Evolutionary conservation across 2,888 invertebrate species (phyloP), one percentile per base, ranked within the genome.

Genomic region (Steinernema scapterisci): DNA sequence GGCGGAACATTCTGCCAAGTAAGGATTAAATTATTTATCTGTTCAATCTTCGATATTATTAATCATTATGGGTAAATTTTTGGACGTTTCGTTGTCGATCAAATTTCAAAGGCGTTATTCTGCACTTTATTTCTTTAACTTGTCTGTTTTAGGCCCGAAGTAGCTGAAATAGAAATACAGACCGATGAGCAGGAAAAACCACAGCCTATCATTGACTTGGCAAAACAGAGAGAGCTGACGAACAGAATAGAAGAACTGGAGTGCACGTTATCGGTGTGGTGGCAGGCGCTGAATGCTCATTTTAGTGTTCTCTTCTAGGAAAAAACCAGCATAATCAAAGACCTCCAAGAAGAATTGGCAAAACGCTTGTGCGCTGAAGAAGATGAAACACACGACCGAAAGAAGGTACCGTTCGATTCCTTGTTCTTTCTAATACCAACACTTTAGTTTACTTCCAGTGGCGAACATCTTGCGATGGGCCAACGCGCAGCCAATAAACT

Each of bases 221-320:
- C 70, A 7, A 70, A 44, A 23, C 45, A 70, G 25, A 43, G 43
- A 16, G 72, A 75, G 38, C 52, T 76, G 27, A 54, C 38, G 0
- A 72, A 52, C 74, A 73, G 75, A 72, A 77, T 82, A 11, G 80
- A 82, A 43, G 79, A 81, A 5, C 72, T 84, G 70, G 80, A 83
- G 74, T 51, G 43, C 11, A 76, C 80, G 13, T 70, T 82, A 3
- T 75, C 80, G 5, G 78, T 75, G 44, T 70, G 38, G 9, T 38
- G 38, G 38, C 38, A 38, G 38, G 3, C 5, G 5, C 38, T 9
- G 7, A 19, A n/a, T 5, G 48, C 3, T 48, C 19, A 48, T n/a
- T 5, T 13, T 48, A 3, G 2, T 31, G 5, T 27, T 6, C 13
- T 63, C n/a, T 70, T 77, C 27, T 31, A 78, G 77, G 71, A 78